Percentiles rank a stretch among this genome's conserved stretches.
Evolutionary conservation across 2,888 invertebrate species (phyloP).

Genomic region (Acleris literana): DNA sequence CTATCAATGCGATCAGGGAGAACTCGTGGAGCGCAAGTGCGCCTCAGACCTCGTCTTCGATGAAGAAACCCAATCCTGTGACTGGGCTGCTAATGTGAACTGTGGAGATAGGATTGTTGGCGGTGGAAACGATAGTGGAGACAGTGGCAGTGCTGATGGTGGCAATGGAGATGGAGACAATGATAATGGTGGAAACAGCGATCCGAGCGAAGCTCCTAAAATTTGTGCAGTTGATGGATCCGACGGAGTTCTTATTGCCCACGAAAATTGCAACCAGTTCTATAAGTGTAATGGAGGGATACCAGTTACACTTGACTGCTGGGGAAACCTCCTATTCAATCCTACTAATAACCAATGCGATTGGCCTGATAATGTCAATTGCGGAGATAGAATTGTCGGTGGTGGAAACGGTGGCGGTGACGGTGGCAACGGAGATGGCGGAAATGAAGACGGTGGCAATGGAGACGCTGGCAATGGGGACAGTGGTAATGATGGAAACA

Average conservation of each 20-base stretch:
- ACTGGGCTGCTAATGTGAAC: conserved; percentile 45
- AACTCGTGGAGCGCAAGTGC: conserved; percentile 45
- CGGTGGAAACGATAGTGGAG: conserved; percentile 32
- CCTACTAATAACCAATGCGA: conserved; percentile 45
- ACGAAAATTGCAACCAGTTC: conserved; percentile 54
- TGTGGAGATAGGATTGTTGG: conserved; percentile 44
- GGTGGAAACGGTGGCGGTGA: conserved; percentile 37
- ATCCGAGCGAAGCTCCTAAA: conserved; percentile 48
- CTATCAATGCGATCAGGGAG: conserved; percentile 51
- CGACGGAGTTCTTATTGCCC: conserved; percentile 47
- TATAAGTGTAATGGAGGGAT: conserved; percentile 48
- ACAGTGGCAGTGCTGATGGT: conserved; percentile 24
- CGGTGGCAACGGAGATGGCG: conserved; percentile 27
- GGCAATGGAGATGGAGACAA: conserved; percentile 21
- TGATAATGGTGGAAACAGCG: conserved; percentile 40
- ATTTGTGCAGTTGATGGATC: conserved; percentile 49
- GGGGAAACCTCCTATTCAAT: conserved; percentile 44
- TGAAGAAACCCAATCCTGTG: conserved; percentile 42
- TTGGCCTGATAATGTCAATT: conserved; percentile 47
- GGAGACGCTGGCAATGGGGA: background rate
- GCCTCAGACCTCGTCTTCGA: conserved; percentile 42
- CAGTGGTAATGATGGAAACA: conserved; percentile 4
- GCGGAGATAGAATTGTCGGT: conserved; percentile 41
- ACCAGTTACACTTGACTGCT: conserved; percentile 44
- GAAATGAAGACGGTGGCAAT: conserved; percentile 1